Base-by-base conservation (phyloP, 2,797 vertebrate genomes). In the Yasuhikotakia modesta region DNA sequence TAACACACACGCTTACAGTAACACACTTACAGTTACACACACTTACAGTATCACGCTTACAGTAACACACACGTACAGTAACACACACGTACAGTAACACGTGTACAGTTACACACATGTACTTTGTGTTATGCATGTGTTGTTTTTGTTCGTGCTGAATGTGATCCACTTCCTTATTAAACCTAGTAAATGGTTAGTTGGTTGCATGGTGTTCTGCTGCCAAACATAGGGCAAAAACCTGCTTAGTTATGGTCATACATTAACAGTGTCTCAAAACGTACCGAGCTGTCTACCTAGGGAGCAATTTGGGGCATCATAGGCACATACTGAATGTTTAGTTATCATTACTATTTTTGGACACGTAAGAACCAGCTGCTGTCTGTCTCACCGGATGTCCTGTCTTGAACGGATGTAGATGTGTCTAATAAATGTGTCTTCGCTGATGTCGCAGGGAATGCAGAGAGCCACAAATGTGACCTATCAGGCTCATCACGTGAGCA, bases 391-490 rank as follows among this genome's bases (percentile, higher is more conserved):
- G 39, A 19, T 4, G 17, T n/a, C 21, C 4, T 7, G 0, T 57
- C 4, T 6, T 24, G n/a, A 39, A 10, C 35, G 35, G 3, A 61
- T 5, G 21, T 16, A 22, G 22, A 52, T 46, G 0, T 19, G 4
- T 50, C 2, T 5, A 2, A 7, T 79, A 39, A 76, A 76, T 43
- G 12, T 73, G 43, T 71, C 53, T 53, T 2, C 73, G 1, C 57
- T 7, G 82, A 0, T 27, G 86, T 90, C 79, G 72, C 84, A 99
- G 98, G 96, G 97, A 78, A 97, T 94, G 95, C 97, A 99, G 85
- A 93, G 98, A 82, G 96, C 98, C 43, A 99, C 98, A 24, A 99
- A 99, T 27, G 98, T 99, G 81, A 99, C 97, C 58, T 99, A 99
- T 84, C 98, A 99, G 88, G 97, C 97, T 65, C 97, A 99, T 83